phyloP scores from a whole-genome alignment of 2,888 invertebrate species.

The Sphaerophoria taeniata region DNA sequence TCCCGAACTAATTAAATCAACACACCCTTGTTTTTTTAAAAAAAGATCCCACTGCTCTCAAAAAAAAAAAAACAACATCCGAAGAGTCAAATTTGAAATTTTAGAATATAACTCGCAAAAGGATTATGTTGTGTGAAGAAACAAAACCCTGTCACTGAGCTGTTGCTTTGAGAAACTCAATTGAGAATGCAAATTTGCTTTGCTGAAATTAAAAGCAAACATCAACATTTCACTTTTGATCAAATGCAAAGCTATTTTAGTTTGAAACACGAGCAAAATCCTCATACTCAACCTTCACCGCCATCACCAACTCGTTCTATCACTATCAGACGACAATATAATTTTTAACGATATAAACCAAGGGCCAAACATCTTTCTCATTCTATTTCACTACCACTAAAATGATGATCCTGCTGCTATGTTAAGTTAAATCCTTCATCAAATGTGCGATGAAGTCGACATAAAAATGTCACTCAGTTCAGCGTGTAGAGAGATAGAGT shows the following conservation, averaged over 20 bases:
- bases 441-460: slow-evolving; percentile 44
- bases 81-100: too few relatives aligned
- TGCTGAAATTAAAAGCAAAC: slow-evolving; percentile 73
- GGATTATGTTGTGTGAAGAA: neutral
- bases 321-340: slow-evolving; percentile 65
- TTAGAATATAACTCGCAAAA: too few relatives aligned
- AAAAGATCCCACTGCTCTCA: too few relatives aligned
- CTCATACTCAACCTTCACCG: slow-evolving; percentile 33
- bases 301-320: slow-evolving; percentile 4
- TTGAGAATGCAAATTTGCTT: slow-evolving; percentile 66
- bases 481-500: slow-evolving; percentile 42
- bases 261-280: slow-evolving; percentile 34
- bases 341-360: slow-evolving; percentile 41
- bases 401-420: slow-evolving; percentile 68
- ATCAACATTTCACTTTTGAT: slow-evolving; percentile 61
- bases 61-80: too few relatives aligned
- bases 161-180: slow-evolving; percentile 12
- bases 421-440: slow-evolving; percentile 61
- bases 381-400: slow-evolving; percentile 12
- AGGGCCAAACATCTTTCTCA: neutral
- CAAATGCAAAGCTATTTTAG: slow-evolving; percentile 18
- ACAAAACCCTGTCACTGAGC: slow-evolving; percentile 21
- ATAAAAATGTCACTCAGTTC: slow-evolving; percentile 59
- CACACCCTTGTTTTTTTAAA: too few relatives aligned
- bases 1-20: too few relatives aligned